These are phyloP conservation scores for Gadopsis bispinosus DNA, from an alignment of 2,797 vertebrate genomes.

Conservation along the genomic window DNA sequence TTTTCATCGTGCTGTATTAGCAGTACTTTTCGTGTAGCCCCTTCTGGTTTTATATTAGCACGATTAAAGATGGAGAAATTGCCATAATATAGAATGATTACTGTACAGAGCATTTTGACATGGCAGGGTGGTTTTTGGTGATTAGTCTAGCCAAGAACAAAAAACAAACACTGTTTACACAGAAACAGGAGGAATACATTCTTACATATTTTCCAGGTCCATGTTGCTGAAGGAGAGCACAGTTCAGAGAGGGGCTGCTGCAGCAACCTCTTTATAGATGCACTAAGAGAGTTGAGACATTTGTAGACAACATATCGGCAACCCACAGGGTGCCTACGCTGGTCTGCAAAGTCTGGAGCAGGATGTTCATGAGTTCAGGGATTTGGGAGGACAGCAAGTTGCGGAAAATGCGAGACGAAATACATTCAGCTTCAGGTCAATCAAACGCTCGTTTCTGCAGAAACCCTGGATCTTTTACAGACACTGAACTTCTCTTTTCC, in stretches of 20 bases:
- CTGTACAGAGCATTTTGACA: constrained; percentile 58
- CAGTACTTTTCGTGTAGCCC: constrained; percentile 25
- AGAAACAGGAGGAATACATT: constrained; percentile 75
- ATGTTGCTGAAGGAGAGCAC: constrained; percentile 51
- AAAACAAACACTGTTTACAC: constrained; percentile 22
- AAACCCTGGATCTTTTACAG: constrained; percentile 43
- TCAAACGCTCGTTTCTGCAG: constrained; percentile 41
- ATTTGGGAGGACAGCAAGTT: constrained; percentile 30
- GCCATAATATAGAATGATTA: constrained; percentile 23
- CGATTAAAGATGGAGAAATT: constrained; percentile 44
- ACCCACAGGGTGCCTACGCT: constrained; percentile 34
- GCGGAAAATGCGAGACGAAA: constrained; percentile 55
- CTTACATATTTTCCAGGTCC: constrained; percentile 65
- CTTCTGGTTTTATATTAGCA: constrained; percentile 44
- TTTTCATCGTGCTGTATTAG: not conserved
- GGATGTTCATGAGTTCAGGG: constrained; percentile 18
- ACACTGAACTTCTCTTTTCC: constrained; percentile 8
- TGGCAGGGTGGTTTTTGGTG: constrained; percentile 35
- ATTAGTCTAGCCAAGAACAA: constrained; percentile 38
- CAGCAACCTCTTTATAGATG: constrained; percentile 3
- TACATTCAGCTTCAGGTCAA: constrained; percentile 74
- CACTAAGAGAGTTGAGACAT: constrained; percentile 22
- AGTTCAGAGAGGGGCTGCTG: constrained; percentile 37
- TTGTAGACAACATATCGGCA: not conserved
- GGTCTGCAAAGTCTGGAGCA: constrained; percentile 21